Base-by-base conservation (phyloP, 1,140 invertebrate species). In the Geopemphigus sp. region DNA sequence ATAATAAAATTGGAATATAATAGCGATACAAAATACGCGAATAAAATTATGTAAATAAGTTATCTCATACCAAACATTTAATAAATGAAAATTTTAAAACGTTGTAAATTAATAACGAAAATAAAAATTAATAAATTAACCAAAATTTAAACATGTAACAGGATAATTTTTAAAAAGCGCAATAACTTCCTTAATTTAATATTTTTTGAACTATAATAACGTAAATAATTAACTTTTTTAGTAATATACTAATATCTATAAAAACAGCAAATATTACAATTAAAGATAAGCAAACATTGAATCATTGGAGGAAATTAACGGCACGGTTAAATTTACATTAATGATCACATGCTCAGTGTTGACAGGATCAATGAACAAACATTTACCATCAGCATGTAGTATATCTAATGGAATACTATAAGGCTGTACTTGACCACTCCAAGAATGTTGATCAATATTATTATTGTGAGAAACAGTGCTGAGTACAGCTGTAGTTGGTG, bases 331-430 rank as follows among this genome's bases (percentile, higher is more conserved):
- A 15, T 72, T 54, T 12, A 72, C 68, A 29, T 72, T 72, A 2
- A 72, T 54, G 14, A 72, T n/a, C n/a, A 72, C 19, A 12, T 54
- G 15, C 26, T 72, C 50, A 5, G 68, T 19, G 12, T 72, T 29
- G 0, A 19, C 29, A 59, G 74, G 74, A 8, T 78, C 74, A 47
- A 78, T 78, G 10, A 78, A 78, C 26, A 78, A 61, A 61, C 74
- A 78, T 61, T 22, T 57, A 26, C 74, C 74, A 63, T 78, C 74
- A 50, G 74, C 22, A 63, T 78, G 74, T 6, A 78, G 39, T 14
- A 78, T 39, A 61, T 78, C 74, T 47, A 78, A 29, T n/a, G 74
- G 74, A 29, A 78, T 39, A 47, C 54, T 63, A 24, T 78, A 78
- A 61, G 74, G 74, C 6, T 78, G 74, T 29, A 78, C 74, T 47